Evolutionary conservation across 1,140 invertebrate genomes (phyloP).

Genomic region (Polypedilum vanderplanki): DNA sequence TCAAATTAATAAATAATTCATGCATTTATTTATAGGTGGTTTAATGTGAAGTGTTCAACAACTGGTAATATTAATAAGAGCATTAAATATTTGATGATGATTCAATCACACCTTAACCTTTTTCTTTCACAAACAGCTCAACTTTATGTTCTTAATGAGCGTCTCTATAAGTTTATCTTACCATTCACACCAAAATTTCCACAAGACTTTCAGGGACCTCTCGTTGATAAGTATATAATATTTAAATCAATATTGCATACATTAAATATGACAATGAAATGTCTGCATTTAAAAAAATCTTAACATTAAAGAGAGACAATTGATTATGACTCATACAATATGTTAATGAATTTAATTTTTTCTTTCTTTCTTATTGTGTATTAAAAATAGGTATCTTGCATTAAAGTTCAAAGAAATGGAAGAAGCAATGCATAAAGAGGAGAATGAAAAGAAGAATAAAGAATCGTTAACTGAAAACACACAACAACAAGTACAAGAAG

Average conservation of each 20-base stretch:
- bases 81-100: background rate
- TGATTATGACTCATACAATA: background rate
- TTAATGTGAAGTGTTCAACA: constrained; percentile 75
- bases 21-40: constrained; percentile 55
- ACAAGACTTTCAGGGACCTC: constrained; percentile 75
- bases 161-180: constrained; percentile 79
- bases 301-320: too few species aligned
- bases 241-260: too few species aligned
- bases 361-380: constrained; percentile 26
- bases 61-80: constrained; percentile 43
- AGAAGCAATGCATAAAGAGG: constrained; percentile 55
- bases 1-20: background rate
- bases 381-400: constrained; percentile 58
- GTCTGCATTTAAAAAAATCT: too few species aligned
- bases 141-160: constrained; percentile 78
- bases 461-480: constrained; percentile 27
- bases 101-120: background rate
- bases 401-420: constrained; percentile 78
- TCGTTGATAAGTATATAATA: constrained; percentile 62
- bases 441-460: constrained; percentile 39
- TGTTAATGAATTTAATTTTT: constrained; percentile 22
- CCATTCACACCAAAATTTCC: constrained; percentile 78
- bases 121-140: constrained; percentile 46
- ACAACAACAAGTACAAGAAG: constrained; percentile 33
- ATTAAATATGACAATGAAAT: too few species aligned